Conservation (phyloP, 2,888 invertebrate genomes). For the Branchinecta sandiegonensis region DNA sequence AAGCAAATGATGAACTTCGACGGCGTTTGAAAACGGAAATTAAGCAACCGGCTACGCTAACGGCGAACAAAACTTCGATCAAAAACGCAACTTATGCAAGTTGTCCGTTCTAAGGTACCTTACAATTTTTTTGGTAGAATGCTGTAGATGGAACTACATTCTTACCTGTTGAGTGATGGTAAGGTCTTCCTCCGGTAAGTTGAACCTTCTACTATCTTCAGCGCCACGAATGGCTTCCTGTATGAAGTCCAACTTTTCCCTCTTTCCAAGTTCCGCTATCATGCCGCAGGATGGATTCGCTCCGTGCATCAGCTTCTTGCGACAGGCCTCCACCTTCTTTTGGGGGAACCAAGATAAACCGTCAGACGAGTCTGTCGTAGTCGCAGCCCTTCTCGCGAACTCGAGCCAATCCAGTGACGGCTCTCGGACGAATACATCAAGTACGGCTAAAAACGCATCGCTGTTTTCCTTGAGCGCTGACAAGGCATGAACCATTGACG, state of each 20-base stretch:
- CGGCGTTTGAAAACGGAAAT: too few species aligned
- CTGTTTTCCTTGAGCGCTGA: constrained; percentile 40
- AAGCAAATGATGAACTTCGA: too few species aligned
- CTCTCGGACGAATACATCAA: constrained; percentile 56
- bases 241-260: not conserved
- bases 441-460: constrained; percentile 45
- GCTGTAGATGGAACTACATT: too few species aligned
- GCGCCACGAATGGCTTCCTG: not conserved
- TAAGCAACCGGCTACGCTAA: too few species aligned
- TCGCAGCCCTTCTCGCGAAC: constrained; percentile 29
- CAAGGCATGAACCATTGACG: constrained; percentile 47
- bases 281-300: not conserved
- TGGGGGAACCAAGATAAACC: not conserved
- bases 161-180: too few species aligned
- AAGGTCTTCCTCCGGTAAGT: too few species aligned
- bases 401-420: constrained; percentile 52
- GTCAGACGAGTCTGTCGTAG: not conserved
- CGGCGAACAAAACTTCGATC: too few species aligned
- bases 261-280: not conserved
- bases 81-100: too few species aligned
- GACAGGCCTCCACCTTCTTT: not conserved
- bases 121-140: too few species aligned
- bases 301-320: not conserved
- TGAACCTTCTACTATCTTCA: not conserved
- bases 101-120: too few species aligned